Evolutionary conservation across 2,888 invertebrate genomes (phyloP), one percentile per base, ranked within the genome.

Genomic region (Geophilus truncorum): DNA sequence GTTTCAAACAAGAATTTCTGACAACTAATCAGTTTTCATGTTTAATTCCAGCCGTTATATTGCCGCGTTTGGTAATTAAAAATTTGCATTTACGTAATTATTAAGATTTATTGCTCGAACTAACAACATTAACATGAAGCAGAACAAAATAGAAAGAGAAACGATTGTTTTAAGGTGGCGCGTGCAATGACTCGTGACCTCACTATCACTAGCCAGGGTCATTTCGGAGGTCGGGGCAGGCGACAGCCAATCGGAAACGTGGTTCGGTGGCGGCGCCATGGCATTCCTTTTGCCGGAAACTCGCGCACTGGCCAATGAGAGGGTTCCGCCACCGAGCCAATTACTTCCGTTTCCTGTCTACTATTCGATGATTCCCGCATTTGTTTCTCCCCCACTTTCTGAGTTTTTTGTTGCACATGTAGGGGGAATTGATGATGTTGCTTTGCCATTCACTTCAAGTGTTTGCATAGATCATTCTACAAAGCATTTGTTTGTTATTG

Each of bases 231-330:
- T 62, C 62, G 62, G 23, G 62, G 62, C 62, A 62, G 25, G 62
- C 62, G 62, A 62, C 62, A 62, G 25, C 62, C 62, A 62, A 62
- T 62, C 62, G 62, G 62, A 62, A 62, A 62, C 62, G 62, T 25
- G 62, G 62, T 62, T 62, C 62, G 62, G 62, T 62, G 62, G 62
- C 28, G 62, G 62, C 62, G 62, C 62, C 62, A 62, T 28, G 62
- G 62, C 62, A 62, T 62, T 25, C 25, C 62, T 62, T 62, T 28
- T 62, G 62, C 62, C 62, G 62, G 62, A 62, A 62, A 62, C 62
- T 62, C 62, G 28, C 62, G 62, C 62, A 28, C 62, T 62, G 28
- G 62, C 62, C 62, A 62, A 62, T 62, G 62, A 62, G 62, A 62
- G 15, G 28, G 62, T 62, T 62, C 62, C 62, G 62, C 62, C 62